Percentiles rank a stretch among this genome's conserved stretches.
Evolutionary conservation across 1,140 invertebrate species (phyloP).

Genomic region (Mizuhopecten yessoensis): DNA sequence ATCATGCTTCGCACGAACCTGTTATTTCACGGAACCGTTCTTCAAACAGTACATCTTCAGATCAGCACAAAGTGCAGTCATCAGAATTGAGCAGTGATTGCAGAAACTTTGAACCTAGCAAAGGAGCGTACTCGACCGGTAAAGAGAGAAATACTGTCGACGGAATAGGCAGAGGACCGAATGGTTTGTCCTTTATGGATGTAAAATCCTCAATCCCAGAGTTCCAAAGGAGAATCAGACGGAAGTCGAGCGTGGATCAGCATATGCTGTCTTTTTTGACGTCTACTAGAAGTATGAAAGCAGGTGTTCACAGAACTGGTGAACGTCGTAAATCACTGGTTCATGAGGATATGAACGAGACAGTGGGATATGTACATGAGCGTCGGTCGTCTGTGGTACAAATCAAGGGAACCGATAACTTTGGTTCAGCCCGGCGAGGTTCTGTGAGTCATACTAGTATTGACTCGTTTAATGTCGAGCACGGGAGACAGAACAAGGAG

Average conservation of each 20-base stretch:
- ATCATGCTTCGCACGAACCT: neutral
- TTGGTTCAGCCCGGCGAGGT: neutral
- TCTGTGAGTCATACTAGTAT: neutral
- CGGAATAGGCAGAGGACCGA: neutral
- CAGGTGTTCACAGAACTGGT: neutral
- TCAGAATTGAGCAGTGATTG: neutral
- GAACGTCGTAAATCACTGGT: neutral
- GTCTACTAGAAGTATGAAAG: neutral
- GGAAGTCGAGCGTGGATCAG: neutral
- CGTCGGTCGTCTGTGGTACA: neutral
- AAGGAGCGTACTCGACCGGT: neutral
- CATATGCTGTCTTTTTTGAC: conserved; percentile 13
- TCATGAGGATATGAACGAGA: neutral
- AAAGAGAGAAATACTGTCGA: neutral
- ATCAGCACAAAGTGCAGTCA: too few relatives aligned
- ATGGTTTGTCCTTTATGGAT: neutral
- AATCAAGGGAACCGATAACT: conserved; percentile 13
- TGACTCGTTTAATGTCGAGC: neutral
- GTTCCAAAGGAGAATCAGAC: neutral
- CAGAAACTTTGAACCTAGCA: neutral
- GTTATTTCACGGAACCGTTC: too few relatives aligned
- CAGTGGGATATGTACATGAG: neutral
- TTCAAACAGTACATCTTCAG: too few relatives aligned
- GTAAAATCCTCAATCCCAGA: neutral
- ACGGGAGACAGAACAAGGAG: neutral